Base-by-base conservation (phyloP, 2,888 invertebrate species). In the Automeris io region DNA sequence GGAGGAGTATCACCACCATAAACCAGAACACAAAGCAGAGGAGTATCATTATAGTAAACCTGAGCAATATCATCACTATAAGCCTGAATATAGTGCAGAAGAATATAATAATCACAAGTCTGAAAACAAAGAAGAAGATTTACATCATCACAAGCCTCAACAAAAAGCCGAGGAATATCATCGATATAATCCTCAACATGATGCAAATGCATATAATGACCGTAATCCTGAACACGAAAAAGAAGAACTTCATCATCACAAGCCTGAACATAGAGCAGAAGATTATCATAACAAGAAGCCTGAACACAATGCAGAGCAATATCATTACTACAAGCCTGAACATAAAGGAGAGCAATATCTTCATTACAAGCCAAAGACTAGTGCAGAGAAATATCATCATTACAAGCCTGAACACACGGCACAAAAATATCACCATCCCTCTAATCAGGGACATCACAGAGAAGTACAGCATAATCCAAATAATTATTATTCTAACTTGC, bases 401-500 rank as follows among this genome's bases (percentile, higher is more conserved):
- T 18, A 48, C 43, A 41, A 33, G 32, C 29, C 29, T 29, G 42
- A 35, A 26, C 22, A 40, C 23, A 34, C 35, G 18, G 22, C 36
- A 18, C 19, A 24, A 37, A 9, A 39, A 19, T 37, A 40, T 11
- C 35, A 37, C 11, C 32, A 39, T 21, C 11, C 34, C 9, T 33
- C 34, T 24, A 37, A 23, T 12, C 33, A 39, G 18, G 32, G 32
- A 18, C 37, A 45, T 13, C 43, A 51, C 11, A 37, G 46, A 37
- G 34, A 32, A 7, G 33, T 34, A 11, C 38, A 46, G 8, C 12
- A 36, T 21, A 41, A 11, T 11, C 38, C 37, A 8, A 22, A 32
- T 26, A 37, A 21, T 7, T 44, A 57, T 41, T 49, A 61, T 23
- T 45, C 62, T 0, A 46, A 55, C 11, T 49, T 57, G 7, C 42